These are phyloP conservation scores for Actenoides hombroni DNA, from an alignment of 2,113 vertebrate genomes.

Conservation along the genomic window DNA sequence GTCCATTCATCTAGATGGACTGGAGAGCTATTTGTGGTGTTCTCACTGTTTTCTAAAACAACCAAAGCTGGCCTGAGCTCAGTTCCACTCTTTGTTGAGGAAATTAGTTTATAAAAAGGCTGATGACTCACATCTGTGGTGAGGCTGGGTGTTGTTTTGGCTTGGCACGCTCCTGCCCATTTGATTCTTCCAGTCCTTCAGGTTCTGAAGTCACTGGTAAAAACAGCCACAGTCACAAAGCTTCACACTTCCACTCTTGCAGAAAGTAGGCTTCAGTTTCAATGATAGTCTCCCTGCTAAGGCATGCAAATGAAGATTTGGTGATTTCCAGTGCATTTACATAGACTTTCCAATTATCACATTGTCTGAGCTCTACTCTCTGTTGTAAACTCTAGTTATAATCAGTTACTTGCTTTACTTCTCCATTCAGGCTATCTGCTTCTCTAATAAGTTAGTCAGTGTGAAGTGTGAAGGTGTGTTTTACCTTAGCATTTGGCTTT, in stretches of 20 bases:
- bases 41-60: neutral
- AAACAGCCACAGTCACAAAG: neutral
- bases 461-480: neutral
- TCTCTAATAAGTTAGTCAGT: neutral
- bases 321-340: neutral
- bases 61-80: neutral
- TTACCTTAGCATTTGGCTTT: neutral
- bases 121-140: conserved; percentile 4
- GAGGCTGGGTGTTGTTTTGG: neutral
- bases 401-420: neutral
- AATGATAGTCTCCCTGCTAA: neutral
- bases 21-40: neutral
- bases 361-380: neutral
- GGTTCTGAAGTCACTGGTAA: neutral
- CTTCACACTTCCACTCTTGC: neutral
- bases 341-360: neutral
- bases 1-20: neutral
- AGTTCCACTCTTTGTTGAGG: neutral
- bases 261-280: neutral
- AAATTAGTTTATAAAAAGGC: conserved; percentile 34
- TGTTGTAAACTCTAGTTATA: neutral
- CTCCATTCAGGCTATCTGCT: neutral
- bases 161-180: neutral
- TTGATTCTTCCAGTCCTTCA: neutral
- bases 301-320: neutral